These are phyloP conservation scores for Sceloporus undulatus DNA, from an alignment of 2,113 vertebrate genomes.

Conservation along the genomic window DNA sequence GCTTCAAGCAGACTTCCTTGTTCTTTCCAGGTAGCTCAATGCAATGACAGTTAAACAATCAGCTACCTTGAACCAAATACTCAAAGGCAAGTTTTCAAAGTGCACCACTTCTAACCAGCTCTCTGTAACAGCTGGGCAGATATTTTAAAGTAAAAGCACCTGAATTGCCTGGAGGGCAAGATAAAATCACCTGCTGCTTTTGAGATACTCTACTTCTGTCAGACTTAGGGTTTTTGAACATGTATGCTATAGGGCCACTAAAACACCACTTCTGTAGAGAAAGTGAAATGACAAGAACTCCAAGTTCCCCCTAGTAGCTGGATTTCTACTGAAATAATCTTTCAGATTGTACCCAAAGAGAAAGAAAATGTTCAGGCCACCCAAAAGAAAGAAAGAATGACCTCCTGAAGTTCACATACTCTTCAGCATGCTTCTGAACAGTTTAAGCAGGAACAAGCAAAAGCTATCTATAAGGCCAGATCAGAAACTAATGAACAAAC, in stretches of 20 bases:
- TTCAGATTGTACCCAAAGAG: neutral
- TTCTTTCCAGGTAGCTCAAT: conserved; percentile 1
- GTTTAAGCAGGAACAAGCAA: neutral
- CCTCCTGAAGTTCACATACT: neutral
- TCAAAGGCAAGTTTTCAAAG: neutral
- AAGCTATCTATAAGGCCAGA: fast-evolving
- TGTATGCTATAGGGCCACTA: neutral
- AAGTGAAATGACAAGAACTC: neutral
- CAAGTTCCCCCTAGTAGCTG: neutral
- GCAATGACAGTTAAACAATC: neutral
- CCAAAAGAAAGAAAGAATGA: neutral
- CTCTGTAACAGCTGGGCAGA: conserved; percentile 1
- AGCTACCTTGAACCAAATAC: neutral
- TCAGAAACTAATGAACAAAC: neutral
- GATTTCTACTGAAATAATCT: neutral
- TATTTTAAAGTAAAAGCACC: conserved; percentile 1
- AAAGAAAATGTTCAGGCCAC: neutral
- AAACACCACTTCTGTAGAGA: neutral
- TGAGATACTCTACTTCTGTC: neutral
- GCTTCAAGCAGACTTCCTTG: neutral
- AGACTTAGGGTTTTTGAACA: conserved; percentile 22
- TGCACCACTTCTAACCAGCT: neutral
- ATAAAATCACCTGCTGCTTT: conserved; percentile 19
- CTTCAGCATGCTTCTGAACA: neutral
- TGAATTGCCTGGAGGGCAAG: conserved; percentile 27